phyloP scores from a whole-genome alignment of 2,113 vertebrate species.

The Gadus chalcogrammus region DNA sequence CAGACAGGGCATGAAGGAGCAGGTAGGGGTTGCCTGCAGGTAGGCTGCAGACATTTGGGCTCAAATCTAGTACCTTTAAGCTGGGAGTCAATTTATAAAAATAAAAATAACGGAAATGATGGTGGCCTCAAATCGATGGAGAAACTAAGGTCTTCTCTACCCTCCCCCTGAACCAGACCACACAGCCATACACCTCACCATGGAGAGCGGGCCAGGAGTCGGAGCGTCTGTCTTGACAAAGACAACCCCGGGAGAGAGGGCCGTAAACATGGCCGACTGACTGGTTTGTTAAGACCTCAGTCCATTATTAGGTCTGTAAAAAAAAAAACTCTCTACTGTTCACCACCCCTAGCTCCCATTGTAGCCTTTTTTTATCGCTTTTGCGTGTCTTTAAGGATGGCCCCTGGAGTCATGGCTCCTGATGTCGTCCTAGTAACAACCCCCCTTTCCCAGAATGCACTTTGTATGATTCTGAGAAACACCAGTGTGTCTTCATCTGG shows the following conservation, averaged over 20 bases:
- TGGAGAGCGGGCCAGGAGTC: too few relatives aligned
- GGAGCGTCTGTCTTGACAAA: too few relatives aligned
- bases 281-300: slow-evolving; percentile 56
- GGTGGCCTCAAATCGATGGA: too few relatives aligned
- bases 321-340: slow-evolving; percentile 38
- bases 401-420: slow-evolving; percentile 50
- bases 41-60: too few relatives aligned
- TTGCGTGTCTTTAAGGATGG: slow-evolving; percentile 1
- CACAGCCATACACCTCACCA: too few relatives aligned
- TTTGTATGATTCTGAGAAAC: slow-evolving; percentile 20
- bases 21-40: too few relatives aligned
- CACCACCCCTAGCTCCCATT: slow-evolving; percentile 32
- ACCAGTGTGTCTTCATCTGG: slow-evolving; percentile 30
- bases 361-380: slow-evolving; percentile 6
- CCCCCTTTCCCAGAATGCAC: slow-evolving; percentile 21
- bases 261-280: slow-evolving; percentile 62
- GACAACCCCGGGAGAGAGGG: slow-evolving; percentile 1
- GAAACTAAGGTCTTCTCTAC: too few relatives aligned
- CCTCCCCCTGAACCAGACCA: too few relatives aligned
- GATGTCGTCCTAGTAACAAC: slow-evolving; percentile 15
- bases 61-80: too few relatives aligned
- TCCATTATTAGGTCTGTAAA: slow-evolving; percentile 62
- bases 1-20: too few relatives aligned
- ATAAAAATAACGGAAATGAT: too few relatives aligned
- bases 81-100: too few relatives aligned